phyloP scores from a whole-genome alignment of 2,113 vertebrate genomes.

The Muscicapa adusta region DNA sequence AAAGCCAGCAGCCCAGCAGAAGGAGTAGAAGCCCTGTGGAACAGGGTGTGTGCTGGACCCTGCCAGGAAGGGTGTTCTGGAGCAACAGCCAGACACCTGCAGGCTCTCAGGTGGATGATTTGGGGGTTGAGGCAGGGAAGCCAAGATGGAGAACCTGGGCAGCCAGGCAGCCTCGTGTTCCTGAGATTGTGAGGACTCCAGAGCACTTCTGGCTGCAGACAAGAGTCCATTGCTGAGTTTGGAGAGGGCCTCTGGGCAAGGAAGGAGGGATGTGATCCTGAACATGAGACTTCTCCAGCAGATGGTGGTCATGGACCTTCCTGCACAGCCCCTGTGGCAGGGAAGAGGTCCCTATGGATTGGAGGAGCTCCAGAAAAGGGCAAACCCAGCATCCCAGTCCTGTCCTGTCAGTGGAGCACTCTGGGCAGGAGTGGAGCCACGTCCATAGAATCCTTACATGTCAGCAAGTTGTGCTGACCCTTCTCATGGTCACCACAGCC shows the following conservation, averaged over 20 bases:
- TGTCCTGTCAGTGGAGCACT: not conserved
- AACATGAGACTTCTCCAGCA: constrained; percentile 11
- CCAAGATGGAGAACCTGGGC: not conserved
- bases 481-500: not conserved
- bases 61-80: not conserved
- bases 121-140: not conserved
- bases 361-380: not conserved
- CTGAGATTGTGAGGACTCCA: not conserved
- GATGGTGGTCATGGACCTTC: constrained; percentile 41
- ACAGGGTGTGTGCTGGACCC: not conserved
- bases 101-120: rapidly evolving
- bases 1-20: not conserved
- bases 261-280: not conserved
- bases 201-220: not conserved
- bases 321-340: not conserved
- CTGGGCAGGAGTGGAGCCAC: not conserved
- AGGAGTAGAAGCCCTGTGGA: not conserved
- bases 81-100: not conserved
- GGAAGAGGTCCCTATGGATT: not conserved
- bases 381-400: not conserved
- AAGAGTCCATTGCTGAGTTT: not conserved
- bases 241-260: not conserved
- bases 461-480: not conserved
- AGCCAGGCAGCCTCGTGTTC: not conserved
- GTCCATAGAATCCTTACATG: not conserved